These are phyloP conservation scores for Porites lutea DNA, from an alignment of 64 coral and sea anemone species.

Conservation along the genomic window DNA sequence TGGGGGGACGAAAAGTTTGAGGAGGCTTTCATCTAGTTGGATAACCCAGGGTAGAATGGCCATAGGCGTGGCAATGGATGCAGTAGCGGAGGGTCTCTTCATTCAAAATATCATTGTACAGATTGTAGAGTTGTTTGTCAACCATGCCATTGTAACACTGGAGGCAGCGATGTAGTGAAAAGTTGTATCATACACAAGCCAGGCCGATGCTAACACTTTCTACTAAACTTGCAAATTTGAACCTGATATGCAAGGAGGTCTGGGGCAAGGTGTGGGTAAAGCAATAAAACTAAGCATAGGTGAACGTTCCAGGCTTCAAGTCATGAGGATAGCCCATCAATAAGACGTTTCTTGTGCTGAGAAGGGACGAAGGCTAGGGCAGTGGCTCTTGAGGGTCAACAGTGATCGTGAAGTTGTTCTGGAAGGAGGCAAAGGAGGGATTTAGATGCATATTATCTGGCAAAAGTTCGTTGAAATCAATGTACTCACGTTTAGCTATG, in stretches of 20 bases:
- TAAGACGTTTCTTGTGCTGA: too few species aligned
- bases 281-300: too few species aligned
- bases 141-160: background rate
- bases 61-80: background rate
- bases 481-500: too few species aligned
- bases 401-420: too few species aligned
- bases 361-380: too few species aligned
- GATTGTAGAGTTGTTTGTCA: background rate
- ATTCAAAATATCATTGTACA: background rate
- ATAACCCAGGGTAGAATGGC: background rate
- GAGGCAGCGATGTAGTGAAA: background rate
- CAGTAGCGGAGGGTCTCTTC: background rate
- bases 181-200: background rate
- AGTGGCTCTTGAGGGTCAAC: too few species aligned
- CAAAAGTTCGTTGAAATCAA: too few species aligned
- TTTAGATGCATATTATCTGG: too few species aligned
- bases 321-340: too few species aligned
- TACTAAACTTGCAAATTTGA: background rate
- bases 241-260: background rate
- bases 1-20: background rate
- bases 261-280: too few species aligned
- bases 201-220: background rate
- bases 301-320: too few species aligned
- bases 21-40: background rate
- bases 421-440: too few species aligned